These are phyloP conservation scores for Drosophila antonietae DNA, from an alignment of 2,888 invertebrate species.

Conservation along the genomic window DNA sequence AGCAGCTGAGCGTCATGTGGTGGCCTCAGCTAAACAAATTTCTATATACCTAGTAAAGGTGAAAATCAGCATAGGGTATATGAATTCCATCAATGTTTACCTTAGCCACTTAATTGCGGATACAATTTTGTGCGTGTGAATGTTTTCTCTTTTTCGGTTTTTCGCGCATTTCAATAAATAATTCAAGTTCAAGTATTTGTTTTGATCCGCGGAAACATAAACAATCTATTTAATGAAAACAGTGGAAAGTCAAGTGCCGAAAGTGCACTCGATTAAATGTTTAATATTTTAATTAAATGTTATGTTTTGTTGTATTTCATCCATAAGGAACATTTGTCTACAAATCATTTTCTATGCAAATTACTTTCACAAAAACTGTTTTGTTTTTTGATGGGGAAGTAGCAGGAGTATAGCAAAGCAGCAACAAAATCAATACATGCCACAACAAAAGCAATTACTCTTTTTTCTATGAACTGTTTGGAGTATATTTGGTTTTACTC, in stretches of 20 bases:
- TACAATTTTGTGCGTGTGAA: background rate
- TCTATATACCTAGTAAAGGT: background rate
- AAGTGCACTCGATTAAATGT: conserved; percentile 1
- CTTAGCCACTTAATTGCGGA: conserved; percentile 22
- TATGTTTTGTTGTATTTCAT: background rate
- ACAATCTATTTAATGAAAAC: conserved; percentile 10
- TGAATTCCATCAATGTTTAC: conserved; percentile 48
- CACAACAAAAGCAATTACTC: background rate
- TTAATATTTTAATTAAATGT: background rate
- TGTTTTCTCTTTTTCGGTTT: background rate
- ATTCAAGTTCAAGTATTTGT: conserved; percentile 13
- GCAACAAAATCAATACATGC: conserved; percentile 29
- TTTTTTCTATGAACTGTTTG: background rate
- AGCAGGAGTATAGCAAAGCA: too few relatives aligned
- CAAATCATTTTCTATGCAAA: background rate
- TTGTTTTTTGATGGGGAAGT: background rate
- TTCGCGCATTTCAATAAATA: conserved; percentile 20
- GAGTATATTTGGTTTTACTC: background rate
- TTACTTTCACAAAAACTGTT: background rate
- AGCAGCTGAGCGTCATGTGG: conserved; percentile 42
- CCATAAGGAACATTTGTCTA: background rate
- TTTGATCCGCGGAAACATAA: conserved; percentile 29
- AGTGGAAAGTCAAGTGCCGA: background rate
- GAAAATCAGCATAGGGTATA: background rate
- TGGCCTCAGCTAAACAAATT: too few relatives aligned